These are phyloP conservation scores for Neocrepidodera transversa DNA, from an alignment of 2,888 invertebrate species.

Conservation along the genomic window DNA sequence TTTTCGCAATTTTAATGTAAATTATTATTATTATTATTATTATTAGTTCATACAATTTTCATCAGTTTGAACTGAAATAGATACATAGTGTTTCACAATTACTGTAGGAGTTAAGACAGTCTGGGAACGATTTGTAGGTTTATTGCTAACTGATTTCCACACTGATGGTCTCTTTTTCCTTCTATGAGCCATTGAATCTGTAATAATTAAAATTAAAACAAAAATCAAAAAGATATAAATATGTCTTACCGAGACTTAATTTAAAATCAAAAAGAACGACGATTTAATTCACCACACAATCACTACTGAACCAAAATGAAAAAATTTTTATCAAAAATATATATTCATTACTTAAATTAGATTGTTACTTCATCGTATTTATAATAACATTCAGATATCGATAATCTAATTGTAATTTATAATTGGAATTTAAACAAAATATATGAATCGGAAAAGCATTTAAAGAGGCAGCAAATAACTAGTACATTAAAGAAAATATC, in stretches of 20 bases:
- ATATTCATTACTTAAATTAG: constrained; percentile 33
- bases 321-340: constrained; percentile 28
- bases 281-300: neutral
- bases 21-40: neutral
- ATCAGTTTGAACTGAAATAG: constrained; percentile 38
- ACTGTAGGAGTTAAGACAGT: constrained; percentile 18
- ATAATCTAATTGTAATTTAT: no score
- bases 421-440: no score
- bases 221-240: no score
- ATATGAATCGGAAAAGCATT: no score
- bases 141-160: constrained; percentile 24
- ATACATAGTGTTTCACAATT: constrained; percentile 39
- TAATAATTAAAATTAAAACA: neutral
- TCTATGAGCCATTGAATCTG: constrained; percentile 18
- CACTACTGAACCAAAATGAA: constrained; percentile 5
- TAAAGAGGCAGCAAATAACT: neutral
- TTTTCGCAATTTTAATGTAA: neutral
- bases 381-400: constrained; percentile 2
- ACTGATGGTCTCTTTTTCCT: constrained; percentile 14
- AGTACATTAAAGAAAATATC: no score
- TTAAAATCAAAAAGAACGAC: neutral
- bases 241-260: neutral
- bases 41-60: constrained; percentile 27
- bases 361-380: constrained; percentile 31
- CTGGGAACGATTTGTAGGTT: neutral